Base-by-base conservation (phyloP, 1,140 invertebrate species). In the Lysiphlebus fabarum region DNA sequence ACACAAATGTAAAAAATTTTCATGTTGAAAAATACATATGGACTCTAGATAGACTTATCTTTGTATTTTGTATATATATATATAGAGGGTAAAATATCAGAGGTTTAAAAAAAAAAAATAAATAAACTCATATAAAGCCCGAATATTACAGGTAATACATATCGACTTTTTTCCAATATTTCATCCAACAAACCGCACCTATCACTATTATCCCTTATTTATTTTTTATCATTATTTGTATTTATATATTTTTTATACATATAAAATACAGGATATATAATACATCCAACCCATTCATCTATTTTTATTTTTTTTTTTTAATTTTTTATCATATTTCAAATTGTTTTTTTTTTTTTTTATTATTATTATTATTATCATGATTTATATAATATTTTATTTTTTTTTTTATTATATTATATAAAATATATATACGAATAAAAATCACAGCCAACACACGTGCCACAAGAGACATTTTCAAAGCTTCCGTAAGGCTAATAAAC, bases 111-210 rank as follows among this genome's bases (percentile, higher is more conserved):
- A 56, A 36, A 47, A 44, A 41, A 34, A 26, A 43, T 37, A 56
- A 8, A 3, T 47, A 48, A 61, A 66, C 63, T 67, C 61, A 69
- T 71, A 69, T 68, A 60, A 65, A 62, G 61, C 63, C 34, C 66
- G 65, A 66, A 69, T 69, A 69, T 69, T 65, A 63, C 54, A 57
- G 63, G 65, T 68, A 69, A 72, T 70, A 64, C 65, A 67, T 26
- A 26, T 68, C 66, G 63, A 63, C 63, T 56, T 38, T 70, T 70
- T 69, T 65, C 64, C 66, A 56, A 68, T 69, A 71, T 71, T 69
- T 67, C 64, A 69, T 67, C 62, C 60, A 57, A 65, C 58, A 44
- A 42, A 8, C 53, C 58, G 14, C 12, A 8, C 42, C 14, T 47
- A 11, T n/a, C 33, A 3, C 33, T 36, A 10, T 49, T 33, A 65